These are phyloP conservation scores for Forbesichthys papilliferus DNA, from an alignment of 2,113 vertebrate species.

Conservation along the genomic window DNA sequence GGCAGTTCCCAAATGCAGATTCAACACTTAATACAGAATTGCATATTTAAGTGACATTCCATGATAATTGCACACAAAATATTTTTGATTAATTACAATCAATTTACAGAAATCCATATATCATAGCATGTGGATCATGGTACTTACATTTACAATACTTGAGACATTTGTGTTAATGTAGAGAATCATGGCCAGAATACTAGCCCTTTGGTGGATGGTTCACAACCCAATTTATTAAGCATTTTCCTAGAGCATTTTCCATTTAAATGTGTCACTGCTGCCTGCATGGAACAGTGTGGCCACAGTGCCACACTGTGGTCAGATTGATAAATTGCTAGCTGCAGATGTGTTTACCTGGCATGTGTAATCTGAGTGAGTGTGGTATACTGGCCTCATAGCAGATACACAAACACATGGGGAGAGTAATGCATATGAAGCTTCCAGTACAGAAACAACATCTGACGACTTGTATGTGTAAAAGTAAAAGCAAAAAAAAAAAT, in stretches of 20 bases:
- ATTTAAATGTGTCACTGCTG: background rate
- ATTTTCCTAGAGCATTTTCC: constrained; percentile 2
- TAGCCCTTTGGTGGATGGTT: too few species aligned
- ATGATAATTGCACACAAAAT: too few species aligned
- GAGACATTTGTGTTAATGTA: background rate
- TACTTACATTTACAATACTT: too few species aligned
- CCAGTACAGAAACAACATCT: background rate
- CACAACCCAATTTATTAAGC: background rate
- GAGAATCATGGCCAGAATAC: background rate
- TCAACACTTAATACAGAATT: too few species aligned
- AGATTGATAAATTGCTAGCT: background rate
- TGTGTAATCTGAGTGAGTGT: background rate
- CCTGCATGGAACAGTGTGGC: constrained; percentile 16
- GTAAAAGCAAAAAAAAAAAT: background rate
- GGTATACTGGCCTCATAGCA: background rate
- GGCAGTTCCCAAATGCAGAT: too few species aligned
- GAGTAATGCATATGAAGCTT: background rate
- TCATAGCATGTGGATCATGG: too few species aligned
- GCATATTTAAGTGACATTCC: too few species aligned
- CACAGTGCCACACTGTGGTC: constrained; percentile 48
- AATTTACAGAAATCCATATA: too few species aligned
- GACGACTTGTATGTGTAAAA: background rate
- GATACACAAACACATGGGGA: constrained; percentile 19
- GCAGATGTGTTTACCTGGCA: background rate
- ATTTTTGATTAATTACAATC: too few species aligned